A percentile compares a stretch with the other conserved stretches of the same genome.
Evolutionary conservation across 2,113 vertebrate genomes (phyloP).

Genomic region (Eleginops maclovinus): DNA sequence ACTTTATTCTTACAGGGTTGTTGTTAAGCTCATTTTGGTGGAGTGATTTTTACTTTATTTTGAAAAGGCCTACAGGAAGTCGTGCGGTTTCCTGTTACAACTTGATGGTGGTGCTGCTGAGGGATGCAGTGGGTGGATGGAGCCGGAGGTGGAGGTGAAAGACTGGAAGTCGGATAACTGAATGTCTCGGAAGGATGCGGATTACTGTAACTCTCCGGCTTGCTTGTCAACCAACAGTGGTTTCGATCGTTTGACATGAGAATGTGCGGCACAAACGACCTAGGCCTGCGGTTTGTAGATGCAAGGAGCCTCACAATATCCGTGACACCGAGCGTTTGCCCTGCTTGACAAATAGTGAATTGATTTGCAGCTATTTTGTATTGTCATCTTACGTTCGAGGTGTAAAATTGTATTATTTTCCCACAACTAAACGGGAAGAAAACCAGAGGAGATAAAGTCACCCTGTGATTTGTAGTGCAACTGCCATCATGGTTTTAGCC

Average conservation of each 20-base stretch:
- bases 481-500: conserved; percentile 65
- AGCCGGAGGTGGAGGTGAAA: conserved; percentile 74
- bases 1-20: too few relatives aligned
- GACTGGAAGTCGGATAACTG: conserved; percentile 64
- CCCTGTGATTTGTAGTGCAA: conserved; percentile 10
- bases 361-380: background rate
- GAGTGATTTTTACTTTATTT: too few relatives aligned
- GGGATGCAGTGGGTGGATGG: conserved; percentile 80
- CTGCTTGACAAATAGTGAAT: background rate
- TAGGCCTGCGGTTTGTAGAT: conserved; percentile 51
- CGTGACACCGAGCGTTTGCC: conserved; percentile 26
- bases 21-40: too few relatives aligned
- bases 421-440: background rate
- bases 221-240: conserved; percentile 23
- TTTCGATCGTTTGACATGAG: conserved; percentile 46
- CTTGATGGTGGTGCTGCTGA: conserved; percentile 27
- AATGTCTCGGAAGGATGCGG: conserved; percentile 74
- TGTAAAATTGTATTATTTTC: background rate
- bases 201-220: conserved; percentile 59
- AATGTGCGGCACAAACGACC: conserved; percentile 42
- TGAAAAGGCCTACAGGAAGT: conserved; percentile 33
- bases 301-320: conserved; percentile 5
- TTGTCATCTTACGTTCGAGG: background rate
- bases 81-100: fast-evolving
- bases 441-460: background rate